phyloP scores from a whole-genome alignment of 92 coral and sea anemone genomes.

The Isaurus tuberculatus region DNA sequence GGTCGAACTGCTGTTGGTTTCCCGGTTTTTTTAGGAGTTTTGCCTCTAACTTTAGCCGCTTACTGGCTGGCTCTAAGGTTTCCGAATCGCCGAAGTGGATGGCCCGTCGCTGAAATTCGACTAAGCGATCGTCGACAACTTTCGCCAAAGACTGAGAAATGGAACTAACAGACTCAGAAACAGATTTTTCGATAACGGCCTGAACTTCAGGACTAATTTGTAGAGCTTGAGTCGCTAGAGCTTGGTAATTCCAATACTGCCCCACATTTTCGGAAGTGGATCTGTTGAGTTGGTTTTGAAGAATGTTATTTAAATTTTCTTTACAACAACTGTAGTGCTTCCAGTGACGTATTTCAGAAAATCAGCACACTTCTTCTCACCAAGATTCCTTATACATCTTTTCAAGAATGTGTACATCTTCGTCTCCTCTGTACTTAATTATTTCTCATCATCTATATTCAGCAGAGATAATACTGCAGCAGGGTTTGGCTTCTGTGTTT shows the following conservation, averaged over 20 bases:
- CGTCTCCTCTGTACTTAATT: conserved; percentile 18
- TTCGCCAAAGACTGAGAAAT: too few species aligned
- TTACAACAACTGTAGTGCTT: conserved; percentile 14
- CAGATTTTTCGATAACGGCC: too few species aligned
- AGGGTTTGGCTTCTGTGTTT: conserved; percentile 32
- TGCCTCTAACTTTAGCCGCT: too few species aligned
- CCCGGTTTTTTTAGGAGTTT: too few species aligned
- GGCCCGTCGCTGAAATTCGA: too few species aligned
- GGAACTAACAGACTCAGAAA: too few species aligned
- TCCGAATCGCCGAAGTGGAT: too few species aligned
- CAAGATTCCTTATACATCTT: conserved; percentile 19
- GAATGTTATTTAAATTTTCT: conserved; percentile 18
- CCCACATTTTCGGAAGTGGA: conserved; percentile 25
- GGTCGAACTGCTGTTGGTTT: too few species aligned
- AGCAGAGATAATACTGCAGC: conserved; percentile 29
- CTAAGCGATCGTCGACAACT: too few species aligned
- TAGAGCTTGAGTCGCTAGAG: not conserved
- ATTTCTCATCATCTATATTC: conserved; percentile 12
- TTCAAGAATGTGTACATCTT: conserved; percentile 16
- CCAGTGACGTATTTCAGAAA: conserved; percentile 22
- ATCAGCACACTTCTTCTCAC: conserved; percentile 24
- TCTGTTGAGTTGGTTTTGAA: conserved; percentile 20
- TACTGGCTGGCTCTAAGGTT: too few species aligned
- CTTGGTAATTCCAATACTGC: conserved; percentile 28
- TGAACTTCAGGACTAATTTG: too few species aligned